Conservation (phyloP, 2,797 vertebrate genomes). For the Scarus forsteni region DNA sequence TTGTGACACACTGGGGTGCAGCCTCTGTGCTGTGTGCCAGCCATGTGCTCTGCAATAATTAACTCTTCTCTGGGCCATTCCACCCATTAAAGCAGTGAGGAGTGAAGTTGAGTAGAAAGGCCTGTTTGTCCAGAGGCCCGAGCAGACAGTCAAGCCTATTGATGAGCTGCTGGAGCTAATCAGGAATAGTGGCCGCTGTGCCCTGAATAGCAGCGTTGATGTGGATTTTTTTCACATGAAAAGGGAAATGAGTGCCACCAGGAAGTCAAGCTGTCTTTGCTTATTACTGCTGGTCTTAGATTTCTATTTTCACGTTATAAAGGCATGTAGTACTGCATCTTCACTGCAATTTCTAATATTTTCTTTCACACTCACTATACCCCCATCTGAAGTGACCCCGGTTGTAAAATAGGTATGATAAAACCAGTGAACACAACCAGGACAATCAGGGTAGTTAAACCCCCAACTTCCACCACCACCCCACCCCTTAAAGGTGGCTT, state of each 20-base stretch:
- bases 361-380: not conserved
- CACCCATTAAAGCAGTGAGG: slow-evolving; percentile 61
- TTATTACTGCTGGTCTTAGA: not conserved
- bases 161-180: slow-evolving; percentile 74
- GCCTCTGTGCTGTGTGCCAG: slow-evolving; percentile 54
- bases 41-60: slow-evolving; percentile 75
- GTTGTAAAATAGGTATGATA: too few species aligned
- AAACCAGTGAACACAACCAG: too few species aligned
- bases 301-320: too few species aligned
- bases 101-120: slow-evolving; percentile 67
- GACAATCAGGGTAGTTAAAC: too few species aligned
- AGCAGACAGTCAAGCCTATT: slow-evolving; percentile 76
- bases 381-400: not conserved
- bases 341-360: not conserved
- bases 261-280: slow-evolving; percentile 27
- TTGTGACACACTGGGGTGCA: slow-evolving; percentile 70
- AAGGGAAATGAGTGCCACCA: slow-evolving; percentile 34
- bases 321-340: too few species aligned
- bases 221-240: slow-evolving; percentile 23
- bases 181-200: slow-evolving; percentile 54
- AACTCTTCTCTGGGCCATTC: slow-evolving; percentile 67
- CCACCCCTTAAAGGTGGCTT: too few species aligned
- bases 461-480: too few species aligned
- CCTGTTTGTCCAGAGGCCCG: slow-evolving; percentile 67
- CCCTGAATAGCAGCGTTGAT: slow-evolving; percentile 61